Evolutionary conservation across 92 coral and sea anemone species (phyloP).

Genomic region (Micromussa lordhowensis): DNA sequence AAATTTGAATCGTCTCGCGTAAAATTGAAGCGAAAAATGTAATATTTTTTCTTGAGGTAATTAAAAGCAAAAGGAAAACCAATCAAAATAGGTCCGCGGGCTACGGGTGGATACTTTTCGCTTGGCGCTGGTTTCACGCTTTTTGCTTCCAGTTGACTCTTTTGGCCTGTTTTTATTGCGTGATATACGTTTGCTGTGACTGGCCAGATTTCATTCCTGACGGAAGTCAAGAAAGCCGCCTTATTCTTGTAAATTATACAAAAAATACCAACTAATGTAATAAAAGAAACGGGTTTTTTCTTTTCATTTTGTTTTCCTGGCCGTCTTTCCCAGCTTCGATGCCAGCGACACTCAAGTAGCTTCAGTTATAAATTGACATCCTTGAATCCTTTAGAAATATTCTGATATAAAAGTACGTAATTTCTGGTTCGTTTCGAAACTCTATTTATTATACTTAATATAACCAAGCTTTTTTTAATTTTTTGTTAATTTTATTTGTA

Average conservation of each 20-base stretch:
- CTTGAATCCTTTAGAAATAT: no score
- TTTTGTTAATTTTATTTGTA: conserved; percentile 21
- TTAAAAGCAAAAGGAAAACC: background rate
- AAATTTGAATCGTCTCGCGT: background rate
- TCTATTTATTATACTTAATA: background rate
- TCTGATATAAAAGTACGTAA: no score
- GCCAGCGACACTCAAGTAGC: no score
- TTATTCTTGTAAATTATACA: background rate
- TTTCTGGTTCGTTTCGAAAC: no score
- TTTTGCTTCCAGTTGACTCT: background rate
- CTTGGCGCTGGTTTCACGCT: background rate
- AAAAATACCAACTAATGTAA: background rate
- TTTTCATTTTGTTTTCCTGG: background rate
- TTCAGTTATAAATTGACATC: no score
- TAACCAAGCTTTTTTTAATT: background rate
- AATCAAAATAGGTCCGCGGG: background rate
- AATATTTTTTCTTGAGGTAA: background rate
- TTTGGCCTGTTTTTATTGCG: background rate
- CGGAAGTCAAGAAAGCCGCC: background rate
- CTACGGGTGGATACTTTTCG: background rate
- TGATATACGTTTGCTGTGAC: background rate
- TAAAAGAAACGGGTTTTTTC: background rate
- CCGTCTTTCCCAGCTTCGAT: background rate
- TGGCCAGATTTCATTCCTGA: background rate
- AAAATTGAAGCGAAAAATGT: background rate